Percentiles rank a stretch among this genome's conserved stretches.
These are phyloP conservation scores for Pogonomyrmex californicus DNA, from an alignment of 1,140 invertebrate species.

Conservation along the genomic window DNA sequence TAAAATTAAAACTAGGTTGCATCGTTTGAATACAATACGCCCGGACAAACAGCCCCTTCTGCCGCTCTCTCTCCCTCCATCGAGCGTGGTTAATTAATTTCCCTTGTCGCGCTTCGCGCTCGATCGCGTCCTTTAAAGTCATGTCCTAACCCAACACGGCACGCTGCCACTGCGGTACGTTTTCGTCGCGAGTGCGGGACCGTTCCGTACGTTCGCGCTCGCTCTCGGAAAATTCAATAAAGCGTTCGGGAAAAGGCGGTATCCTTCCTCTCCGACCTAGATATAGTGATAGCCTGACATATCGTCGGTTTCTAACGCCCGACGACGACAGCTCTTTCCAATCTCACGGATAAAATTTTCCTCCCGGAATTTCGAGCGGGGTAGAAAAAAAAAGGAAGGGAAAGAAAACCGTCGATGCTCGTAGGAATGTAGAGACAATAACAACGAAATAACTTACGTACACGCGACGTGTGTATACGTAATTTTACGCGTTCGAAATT, in stretches of 20 bases:
- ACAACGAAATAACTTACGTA: background rate
- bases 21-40: conserved; percentile 60
- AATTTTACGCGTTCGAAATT: conserved; percentile 2
- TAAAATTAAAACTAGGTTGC: conserved; percentile 64
- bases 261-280: conserved; percentile 45
- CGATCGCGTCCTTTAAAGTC: conserved; percentile 52
- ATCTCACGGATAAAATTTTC: conserved; percentile 54
- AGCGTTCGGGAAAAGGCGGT: conserved; percentile 59
- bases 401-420: background rate
- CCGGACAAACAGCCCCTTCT: conserved; percentile 41
- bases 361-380: conserved; percentile 29
- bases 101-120: conserved; percentile 51
- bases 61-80: background rate
- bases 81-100: conserved; percentile 68
- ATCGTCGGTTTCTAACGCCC: conserved; percentile 60
- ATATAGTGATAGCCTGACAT: conserved; percentile 62
- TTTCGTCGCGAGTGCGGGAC: conserved; percentile 46
- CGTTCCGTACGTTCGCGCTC: conserved; percentile 35
- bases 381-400: background rate
- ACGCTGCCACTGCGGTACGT: conserved; percentile 30
- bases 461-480: background rate
- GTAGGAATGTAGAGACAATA: background rate
- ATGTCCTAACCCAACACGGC: conserved; percentile 22
- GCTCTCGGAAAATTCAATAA: conserved; percentile 68
- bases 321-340: conserved; percentile 60